Conservation (phyloP, 2,888 invertebrate genomes). For the Adelognathus sp. region DNA sequence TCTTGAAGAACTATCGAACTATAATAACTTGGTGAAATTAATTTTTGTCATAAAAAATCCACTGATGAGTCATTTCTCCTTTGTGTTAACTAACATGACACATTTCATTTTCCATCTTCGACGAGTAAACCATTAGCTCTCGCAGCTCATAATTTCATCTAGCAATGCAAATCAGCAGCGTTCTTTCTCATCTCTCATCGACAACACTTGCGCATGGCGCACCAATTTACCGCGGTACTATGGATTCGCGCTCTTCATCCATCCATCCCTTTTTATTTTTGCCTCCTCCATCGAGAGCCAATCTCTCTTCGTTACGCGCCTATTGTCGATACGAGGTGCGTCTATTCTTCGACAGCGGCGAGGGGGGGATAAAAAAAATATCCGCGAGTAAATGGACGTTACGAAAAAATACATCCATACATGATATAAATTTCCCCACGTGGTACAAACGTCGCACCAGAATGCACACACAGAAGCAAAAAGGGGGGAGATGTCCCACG, state of each 20-base stretch:
- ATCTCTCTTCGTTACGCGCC: constrained; percentile 30
- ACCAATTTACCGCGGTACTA: background rate
- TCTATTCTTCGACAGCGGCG: background rate
- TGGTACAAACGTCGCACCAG: background rate
- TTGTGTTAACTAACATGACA: too few relatives aligned
- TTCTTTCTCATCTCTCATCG: background rate
- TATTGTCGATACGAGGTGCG: constrained; percentile 35
- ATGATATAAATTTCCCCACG: too few relatives aligned
- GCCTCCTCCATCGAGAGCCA: background rate
- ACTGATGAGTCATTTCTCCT: too few relatives aligned
- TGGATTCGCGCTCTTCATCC: background rate
- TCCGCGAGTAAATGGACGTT: constrained; percentile 1
- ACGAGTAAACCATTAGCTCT: too few relatives aligned
- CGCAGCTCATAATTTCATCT: too few relatives aligned
- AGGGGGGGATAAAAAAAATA: too few relatives aligned
- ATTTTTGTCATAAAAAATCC: too few relatives aligned
- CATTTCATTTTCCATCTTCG: too few relatives aligned
- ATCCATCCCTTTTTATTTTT: background rate
- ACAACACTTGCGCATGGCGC: background rate
- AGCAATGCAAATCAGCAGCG: too few relatives aligned
- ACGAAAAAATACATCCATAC: too few relatives aligned
- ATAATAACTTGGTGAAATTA: too few relatives aligned
- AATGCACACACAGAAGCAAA: background rate
- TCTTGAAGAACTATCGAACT: too few relatives aligned
- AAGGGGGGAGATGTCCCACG: background rate